These are phyloP conservation scores for Anhinga rufa DNA, from an alignment of 2,113 vertebrate species.

Conservation along the genomic window DNA sequence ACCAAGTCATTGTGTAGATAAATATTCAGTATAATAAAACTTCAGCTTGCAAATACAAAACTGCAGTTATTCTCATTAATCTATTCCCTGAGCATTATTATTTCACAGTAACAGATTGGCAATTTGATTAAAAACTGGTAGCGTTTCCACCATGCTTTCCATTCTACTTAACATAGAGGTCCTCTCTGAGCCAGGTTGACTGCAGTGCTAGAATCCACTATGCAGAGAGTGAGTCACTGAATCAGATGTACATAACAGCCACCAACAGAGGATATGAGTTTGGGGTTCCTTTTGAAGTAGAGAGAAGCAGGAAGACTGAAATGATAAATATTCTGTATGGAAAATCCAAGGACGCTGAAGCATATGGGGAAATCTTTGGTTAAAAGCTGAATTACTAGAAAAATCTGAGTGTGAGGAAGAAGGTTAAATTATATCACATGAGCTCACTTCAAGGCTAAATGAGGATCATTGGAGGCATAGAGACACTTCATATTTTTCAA, in stretches of 20 bases:
- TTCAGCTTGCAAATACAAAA: not conserved
- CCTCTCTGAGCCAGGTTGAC: not conserved
- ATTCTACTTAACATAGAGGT: not conserved
- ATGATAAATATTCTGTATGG: not conserved
- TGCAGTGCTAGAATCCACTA: not conserved
- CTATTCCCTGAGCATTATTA: not conserved
- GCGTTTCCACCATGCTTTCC: not conserved
- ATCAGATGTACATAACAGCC: not conserved
- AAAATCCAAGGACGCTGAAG: not conserved
- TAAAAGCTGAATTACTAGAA: not conserved
- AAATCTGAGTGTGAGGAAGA: not conserved
- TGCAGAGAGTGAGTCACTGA: not conserved
- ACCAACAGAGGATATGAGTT: not conserved
- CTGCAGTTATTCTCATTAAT: not conserved
- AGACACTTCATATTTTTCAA: not conserved
- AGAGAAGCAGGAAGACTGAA: not conserved
- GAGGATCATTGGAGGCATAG: not conserved
- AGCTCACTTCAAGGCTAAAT: not conserved
- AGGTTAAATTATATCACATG: not conserved
- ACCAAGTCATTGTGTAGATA: not conserved
- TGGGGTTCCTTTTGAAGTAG: not conserved
- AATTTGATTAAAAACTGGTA: not conserved
- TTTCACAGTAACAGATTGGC: not conserved
- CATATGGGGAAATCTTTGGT: not conserved
- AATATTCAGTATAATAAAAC: not conserved